Evolutionary conservation across 2,888 invertebrate genomes (phyloP).

Genomic region (Tenthredo livida): DNA sequence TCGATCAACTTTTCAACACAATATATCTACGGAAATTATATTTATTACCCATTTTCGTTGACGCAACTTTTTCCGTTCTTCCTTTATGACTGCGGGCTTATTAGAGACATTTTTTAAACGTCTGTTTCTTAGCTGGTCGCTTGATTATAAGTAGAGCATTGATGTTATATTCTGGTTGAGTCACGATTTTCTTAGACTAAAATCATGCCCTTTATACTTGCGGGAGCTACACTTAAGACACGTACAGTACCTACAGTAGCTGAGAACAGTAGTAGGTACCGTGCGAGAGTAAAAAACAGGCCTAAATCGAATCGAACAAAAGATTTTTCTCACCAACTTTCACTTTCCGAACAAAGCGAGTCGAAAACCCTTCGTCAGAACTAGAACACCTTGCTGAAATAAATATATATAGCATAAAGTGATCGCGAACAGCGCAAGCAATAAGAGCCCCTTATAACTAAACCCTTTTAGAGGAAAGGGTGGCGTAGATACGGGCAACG

Average conservation of each 20-base stretch:
- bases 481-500: slow-evolving; percentile 10
- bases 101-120: neutral
- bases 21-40: neutral
- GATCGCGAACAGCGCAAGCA: slow-evolving; percentile 9
- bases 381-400: slow-evolving; percentile 18
- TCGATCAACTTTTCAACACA: neutral
- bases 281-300: neutral
- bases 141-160: neutral
- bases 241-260: neutral
- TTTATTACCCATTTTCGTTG: neutral
- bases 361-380: neutral
- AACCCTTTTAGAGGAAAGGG: neutral
- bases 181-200: slow-evolving; percentile 23
- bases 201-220: neutral
- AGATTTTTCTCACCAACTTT: slow-evolving; percentile 21
- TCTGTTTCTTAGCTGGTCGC: neutral
- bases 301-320: slow-evolving; percentile 23
- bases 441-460: neutral
- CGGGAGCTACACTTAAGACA: slow-evolving; percentile 10
- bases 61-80: neutral
- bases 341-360: neutral
- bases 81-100: too few relatives aligned
- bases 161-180: slow-evolving; percentile 10
- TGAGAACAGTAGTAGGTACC: neutral
- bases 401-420: slow-evolving; percentile 29